Percentiles rank a stretch among this genome's conserved stretches.
phyloP scores from a whole-genome alignment of 1,140 invertebrate species.

The Zaprionus camerounensis region DNA sequence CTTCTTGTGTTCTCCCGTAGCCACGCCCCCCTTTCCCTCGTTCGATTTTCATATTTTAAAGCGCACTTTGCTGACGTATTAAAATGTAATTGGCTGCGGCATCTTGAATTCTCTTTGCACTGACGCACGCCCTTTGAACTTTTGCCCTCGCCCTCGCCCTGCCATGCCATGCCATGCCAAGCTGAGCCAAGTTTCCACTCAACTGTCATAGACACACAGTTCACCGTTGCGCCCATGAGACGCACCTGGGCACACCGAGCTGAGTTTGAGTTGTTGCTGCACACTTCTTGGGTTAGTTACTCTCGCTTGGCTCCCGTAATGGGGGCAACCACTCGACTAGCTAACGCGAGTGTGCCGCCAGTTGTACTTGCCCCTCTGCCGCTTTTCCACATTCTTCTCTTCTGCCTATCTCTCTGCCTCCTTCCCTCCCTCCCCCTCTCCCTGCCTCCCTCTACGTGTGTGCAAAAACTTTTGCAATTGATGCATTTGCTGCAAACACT shows the following conservation, averaged over 20 bases:
- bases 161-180: too few species aligned
- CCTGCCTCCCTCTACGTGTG: not conserved
- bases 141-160: not conserved
- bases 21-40: not conserved
- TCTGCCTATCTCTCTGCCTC: not conserved
- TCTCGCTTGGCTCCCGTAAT: conserved; percentile 13
- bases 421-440: not conserved
- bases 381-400: not conserved
- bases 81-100: conserved; percentile 54
- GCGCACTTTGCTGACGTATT: conserved; percentile 40
- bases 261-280: conserved; percentile 7
- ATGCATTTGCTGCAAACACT: conserved; percentile 17
- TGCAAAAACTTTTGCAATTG: conserved; percentile 40
- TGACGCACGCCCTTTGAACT: conserved; percentile 40
- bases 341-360: conserved; percentile 21
- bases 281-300: conserved; percentile 28
- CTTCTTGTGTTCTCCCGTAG: not conserved
- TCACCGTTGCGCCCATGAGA: conserved; percentile 6
- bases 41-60: conserved; percentile 47
- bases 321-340: conserved; percentile 19
- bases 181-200: conserved; percentile 14
- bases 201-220: conserved; percentile 46
- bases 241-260: conserved; percentile 22
- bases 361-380: not conserved
- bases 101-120: conserved; percentile 48